Base-by-base conservation (phyloP, 2,797 vertebrate species). In the Diplodus sargus region DNA sequence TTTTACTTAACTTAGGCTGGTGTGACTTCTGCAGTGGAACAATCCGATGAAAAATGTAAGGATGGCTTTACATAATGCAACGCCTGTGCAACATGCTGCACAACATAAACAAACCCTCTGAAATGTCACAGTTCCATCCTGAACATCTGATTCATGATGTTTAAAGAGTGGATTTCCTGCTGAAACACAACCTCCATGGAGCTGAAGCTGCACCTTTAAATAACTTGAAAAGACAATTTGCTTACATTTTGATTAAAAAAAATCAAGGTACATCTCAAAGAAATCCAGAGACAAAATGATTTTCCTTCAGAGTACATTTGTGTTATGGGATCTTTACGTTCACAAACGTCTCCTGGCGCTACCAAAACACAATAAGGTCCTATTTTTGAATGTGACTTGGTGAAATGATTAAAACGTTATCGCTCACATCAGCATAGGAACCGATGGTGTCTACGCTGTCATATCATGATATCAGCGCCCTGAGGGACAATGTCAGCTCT, bases 11-110 rank as follows among this genome's bases (percentile, higher is more conserved):
- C 69, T 48, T 25, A 14, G 28, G 58, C 65, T 57, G 51, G 11
- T 59, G 61, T 43, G 75, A 74, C 68, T 80, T 81, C 54, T 64
- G 53, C 22, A 48, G 61, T 67, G 54, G 60, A 84, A 79, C 64
- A 83, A 76, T 74, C 72, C 43, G 25, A 49, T 74, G 23, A 28
- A 76, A 78, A 78, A 61, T 66, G n/a, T 18, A 45, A 59, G 30
- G 49, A 61, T 25, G 20, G 67, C n/a, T 78, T 76, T 76, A 78
- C 43, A 69, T 61, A 59, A 77, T 69, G 68, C 48, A 74, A 66
- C 70, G 45, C 58, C 23, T 79, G 56, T 57, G 72, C 69, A 86
- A 86, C 17, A 72, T 3, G 14, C 79, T 58, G 51, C 54, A 58
- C 12, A 57, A 45, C 2, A 1, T 53, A 62, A 71, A 79, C 20